A percentile compares a stretch with the other conserved stretches of the same genome.
phyloP scores from a whole-genome alignment of 2,888 invertebrate species.

The Tridacna gigas region DNA sequence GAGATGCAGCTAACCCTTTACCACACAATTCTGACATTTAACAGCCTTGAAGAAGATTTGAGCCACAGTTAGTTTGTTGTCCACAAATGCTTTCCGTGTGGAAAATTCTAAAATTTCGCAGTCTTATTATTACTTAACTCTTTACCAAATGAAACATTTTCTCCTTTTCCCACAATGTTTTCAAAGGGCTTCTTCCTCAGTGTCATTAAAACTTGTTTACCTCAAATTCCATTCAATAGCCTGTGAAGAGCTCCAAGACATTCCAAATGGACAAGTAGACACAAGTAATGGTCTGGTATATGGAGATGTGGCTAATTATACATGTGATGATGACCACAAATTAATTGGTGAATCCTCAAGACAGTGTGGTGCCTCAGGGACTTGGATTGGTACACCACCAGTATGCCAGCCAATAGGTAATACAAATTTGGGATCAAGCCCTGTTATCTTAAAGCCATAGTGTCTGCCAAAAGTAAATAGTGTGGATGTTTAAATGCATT shows the following conservation, averaged over 20 bases:
- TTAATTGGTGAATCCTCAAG: constrained; percentile 4
- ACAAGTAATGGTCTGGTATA: background rate
- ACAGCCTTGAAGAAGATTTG: no score
- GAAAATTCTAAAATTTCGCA: no score
- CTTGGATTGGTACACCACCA: constrained; percentile 2
- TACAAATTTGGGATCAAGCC: background rate
- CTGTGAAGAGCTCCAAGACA: background rate
- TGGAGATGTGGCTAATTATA: background rate
- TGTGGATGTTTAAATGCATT: no score
- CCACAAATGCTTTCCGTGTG: no score
- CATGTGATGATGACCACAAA: constrained; percentile 6
- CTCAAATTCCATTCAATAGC: background rate
- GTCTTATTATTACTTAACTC: no score
- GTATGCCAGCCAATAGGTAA: constrained; percentile 7
- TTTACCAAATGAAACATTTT: no score
- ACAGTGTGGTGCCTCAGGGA: background rate
- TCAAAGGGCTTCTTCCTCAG: background rate
- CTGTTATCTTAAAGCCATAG: background rate
- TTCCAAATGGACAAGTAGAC: constrained; percentile 7
- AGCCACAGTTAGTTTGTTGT: no score
- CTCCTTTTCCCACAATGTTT: no score
- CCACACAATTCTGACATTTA: no score
- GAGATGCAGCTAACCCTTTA: no score
- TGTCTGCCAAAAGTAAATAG: no score
- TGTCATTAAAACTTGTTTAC: background rate